phyloP scores from a whole-genome alignment of 2,888 invertebrate genomes.

The Andrena flavipes region DNA sequence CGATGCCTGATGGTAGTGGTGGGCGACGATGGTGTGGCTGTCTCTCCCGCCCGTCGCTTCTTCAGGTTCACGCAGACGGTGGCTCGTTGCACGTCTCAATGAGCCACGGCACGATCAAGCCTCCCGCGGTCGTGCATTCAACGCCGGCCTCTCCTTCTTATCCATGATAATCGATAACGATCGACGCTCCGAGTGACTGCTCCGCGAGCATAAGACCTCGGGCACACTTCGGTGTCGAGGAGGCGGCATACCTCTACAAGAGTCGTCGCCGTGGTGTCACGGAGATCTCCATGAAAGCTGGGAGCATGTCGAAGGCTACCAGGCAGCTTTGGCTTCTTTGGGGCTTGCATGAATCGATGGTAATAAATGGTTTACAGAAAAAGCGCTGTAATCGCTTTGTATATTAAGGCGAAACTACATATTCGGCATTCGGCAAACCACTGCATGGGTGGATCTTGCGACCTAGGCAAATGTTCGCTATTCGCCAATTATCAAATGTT shows the following conservation, averaged over 20 bases:
- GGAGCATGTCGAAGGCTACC: constrained; percentile 47
- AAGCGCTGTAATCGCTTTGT: too few relatives aligned
- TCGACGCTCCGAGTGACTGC: constrained; percentile 55
- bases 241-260: constrained; percentile 41
- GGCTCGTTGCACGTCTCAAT: constrained; percentile 73
- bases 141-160: constrained; percentile 2
- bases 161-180: constrained; percentile 63
- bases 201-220: constrained; percentile 52
- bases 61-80: constrained; percentile 33
- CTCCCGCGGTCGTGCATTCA: constrained; percentile 7
- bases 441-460: too few relatives aligned
- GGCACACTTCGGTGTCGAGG: constrained; percentile 50
- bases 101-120: constrained; percentile 70
- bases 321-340: constrained; percentile 4
- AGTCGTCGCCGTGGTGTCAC: constrained; percentile 18
- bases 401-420: too few relatives aligned
- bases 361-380: not conserved
- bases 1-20: constrained; percentile 18
- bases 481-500: too few relatives aligned
- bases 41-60: constrained; percentile 58
- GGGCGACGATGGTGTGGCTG: constrained; percentile 31
- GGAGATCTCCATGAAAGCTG: constrained; percentile 19
- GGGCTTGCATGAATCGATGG: not conserved
- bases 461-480: too few relatives aligned
- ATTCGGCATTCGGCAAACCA: too few relatives aligned